Base-by-base conservation (phyloP, 2,113 vertebrate species). In the Calonectris borealis region DNA sequence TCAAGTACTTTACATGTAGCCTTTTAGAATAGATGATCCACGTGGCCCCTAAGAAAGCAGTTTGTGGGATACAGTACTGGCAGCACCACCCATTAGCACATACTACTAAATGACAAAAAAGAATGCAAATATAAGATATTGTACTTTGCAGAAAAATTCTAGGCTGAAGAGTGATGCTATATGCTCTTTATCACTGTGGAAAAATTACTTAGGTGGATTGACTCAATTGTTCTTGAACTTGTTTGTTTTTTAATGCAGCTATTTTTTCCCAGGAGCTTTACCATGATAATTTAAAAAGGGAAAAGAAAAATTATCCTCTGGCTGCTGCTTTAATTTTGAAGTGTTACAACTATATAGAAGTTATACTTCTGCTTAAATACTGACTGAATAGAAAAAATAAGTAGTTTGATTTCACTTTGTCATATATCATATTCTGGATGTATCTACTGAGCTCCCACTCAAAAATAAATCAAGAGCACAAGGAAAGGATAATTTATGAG, bases 401-500 rank as follows among this genome's bases (percentile, higher is more conserved):
- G 38, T 40, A 84, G 61, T n/a, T 91, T 72, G 10, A 49, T 84
- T 88, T 89, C 25, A 83, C 16, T 91, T 89, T 61, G 72, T 54
- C 62, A 94, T 86, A 18, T 34, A 55, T 88, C 81, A 84, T 26
- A 62, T 61, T 93, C 36, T 85, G 48, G 25, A 76, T 34, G 10
- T 58, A 71, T 79, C 55, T 68, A 40, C 73, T 21, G 36, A 64
- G 90, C 49, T 64, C 46, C 51, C 54, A 90, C 36, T 77, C 83
- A 78, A 85, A 91, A 70, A 92, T 54, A 94, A 94, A 79, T 69
- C 16, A 79, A 46, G 40, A 66, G 72, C 7, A 93, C 32, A 34
- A 62, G 44, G 54, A 69, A 91, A 93, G 69, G 14, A 70, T 80
- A 76, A 96, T 96, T 96, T 92, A 96, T 77, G 85, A 93, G 77